Evolutionary conservation across 2,113 vertebrate genomes (phyloP), one percentile per base, ranked within the genome.

Genomic region (Arizona elegans): DNA sequence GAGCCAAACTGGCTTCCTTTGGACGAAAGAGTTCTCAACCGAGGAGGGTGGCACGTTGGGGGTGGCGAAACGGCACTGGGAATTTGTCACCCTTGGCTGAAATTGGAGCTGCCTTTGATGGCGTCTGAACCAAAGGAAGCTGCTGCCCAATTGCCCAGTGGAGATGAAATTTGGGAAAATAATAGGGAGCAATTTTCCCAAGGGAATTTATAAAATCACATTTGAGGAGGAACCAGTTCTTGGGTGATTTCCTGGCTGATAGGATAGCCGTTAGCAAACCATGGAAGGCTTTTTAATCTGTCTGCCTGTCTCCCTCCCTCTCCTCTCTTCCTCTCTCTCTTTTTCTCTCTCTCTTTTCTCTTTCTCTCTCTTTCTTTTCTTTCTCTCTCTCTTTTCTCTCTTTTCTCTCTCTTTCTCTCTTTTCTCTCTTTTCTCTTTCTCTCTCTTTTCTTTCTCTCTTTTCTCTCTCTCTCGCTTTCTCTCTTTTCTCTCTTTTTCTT

Each of bases 1-100:
- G 0, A 0, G 95, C 87, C 93, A 70, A 56, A 62, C 94, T 93
- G 89, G 90, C 88, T 95, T 43, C 94, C 70, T 19, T 56, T 94
- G 93, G 50, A 47, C 62, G 12, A 59, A 47, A 26, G 1, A 4
- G 92, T 94, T 92, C 56, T 65, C 85, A 33, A 13, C 75, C 86
- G 89, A 92, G 93, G 92, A 75, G 62, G 89, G 56, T 9, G 23
- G 52, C 58, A 59, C 19, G 52, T 65, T 58, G 85, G 91, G 88
- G 8, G 38, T 3, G 47, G 24, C 23, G 11, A 24, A 50, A 21
- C 5, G 81, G 62, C 54, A 53, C 33, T 5, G 33, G 52, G 15
- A n/a, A 26, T 8, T n/a, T 24, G 19, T 53, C 29, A 9, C 3
- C 13, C 11, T 3, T 1, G 91, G 50, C 52, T 81, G 93, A 91